Conservation (phyloP, 2,888 invertebrate species). For the Nymphalis urticae region DNA sequence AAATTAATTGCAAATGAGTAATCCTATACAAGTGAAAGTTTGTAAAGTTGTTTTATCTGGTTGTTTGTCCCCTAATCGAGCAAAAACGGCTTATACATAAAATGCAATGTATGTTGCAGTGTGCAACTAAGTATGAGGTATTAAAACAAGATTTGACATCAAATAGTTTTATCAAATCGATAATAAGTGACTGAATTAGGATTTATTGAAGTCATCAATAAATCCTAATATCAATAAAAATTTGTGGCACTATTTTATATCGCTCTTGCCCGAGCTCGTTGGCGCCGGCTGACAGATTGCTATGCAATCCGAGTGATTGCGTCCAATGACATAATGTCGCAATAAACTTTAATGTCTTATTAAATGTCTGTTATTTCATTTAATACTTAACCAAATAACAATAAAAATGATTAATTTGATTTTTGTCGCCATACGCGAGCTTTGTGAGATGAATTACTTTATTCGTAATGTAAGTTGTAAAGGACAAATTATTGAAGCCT, state of each 20-base stretch:
- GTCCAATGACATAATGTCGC: constrained; percentile 33
- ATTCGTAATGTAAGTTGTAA: neutral
- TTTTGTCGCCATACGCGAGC: neutral
- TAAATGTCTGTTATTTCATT: neutral
- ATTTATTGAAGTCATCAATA: constrained; percentile 28
- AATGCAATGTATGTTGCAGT: neutral
- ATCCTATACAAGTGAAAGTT: too few species aligned
- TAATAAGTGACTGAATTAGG: neutral
- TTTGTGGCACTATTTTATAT: constrained; percentile 20
- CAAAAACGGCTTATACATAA: too few species aligned
- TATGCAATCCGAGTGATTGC: constrained; percentile 34
- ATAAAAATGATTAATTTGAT: constrained; percentile 4
- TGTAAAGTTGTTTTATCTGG: too few species aligned
- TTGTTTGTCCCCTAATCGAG: too few species aligned
- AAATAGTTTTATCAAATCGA: too few species aligned
- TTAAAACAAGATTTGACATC: too few species aligned
- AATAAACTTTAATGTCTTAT: constrained; percentile 16
- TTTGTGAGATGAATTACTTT: neutral
- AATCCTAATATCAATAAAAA: too few species aligned
- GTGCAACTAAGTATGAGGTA: neutral
- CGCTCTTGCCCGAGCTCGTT: constrained; percentile 25
- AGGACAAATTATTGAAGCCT: neutral
- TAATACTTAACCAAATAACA: constrained; percentile 12
- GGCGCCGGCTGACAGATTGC: constrained; percentile 32
- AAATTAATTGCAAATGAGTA: too few species aligned